Conservation (phyloP, 2,797 vertebrate species). For the Podarcis siculus region DNA sequence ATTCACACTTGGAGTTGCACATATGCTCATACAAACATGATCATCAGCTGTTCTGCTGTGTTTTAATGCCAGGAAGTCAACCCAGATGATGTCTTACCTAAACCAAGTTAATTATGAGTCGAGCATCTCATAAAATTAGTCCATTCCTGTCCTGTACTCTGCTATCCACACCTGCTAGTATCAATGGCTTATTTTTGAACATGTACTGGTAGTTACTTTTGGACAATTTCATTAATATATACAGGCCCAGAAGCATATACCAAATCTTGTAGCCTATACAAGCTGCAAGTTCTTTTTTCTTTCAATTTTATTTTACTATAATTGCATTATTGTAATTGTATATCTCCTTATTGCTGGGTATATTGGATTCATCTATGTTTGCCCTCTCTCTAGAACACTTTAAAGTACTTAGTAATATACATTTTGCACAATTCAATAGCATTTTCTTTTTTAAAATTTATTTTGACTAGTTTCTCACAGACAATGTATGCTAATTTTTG, state of each 20-base stretch:
- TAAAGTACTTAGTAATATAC: background rate
- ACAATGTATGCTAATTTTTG: constrained; percentile 35
- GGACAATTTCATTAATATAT: background rate
- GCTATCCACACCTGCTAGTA: background rate
- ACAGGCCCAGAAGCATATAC: background rate
- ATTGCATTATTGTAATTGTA: constrained; percentile 1
- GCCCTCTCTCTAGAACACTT: constrained; percentile 17
- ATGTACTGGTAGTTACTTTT: background rate
- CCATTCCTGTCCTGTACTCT: background rate
- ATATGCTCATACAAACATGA: background rate
- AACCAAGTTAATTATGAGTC: background rate
- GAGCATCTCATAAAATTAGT: no score
- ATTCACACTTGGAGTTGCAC: background rate
- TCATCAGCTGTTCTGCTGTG: background rate
- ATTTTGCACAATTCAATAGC: constrained; percentile 32
- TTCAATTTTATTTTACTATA: constrained; percentile 39
- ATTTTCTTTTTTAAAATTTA: constrained; percentile 32
- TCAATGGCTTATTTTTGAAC: background rate
- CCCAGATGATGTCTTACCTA: background rate
- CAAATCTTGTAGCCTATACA: background rate
- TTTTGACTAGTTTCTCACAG: constrained; percentile 43
- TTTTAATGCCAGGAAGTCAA: background rate
- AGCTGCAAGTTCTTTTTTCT: constrained; percentile 29
- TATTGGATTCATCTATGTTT: background rate
- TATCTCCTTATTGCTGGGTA: constrained; percentile 26